phyloP scores from a whole-genome alignment of 1,140 invertebrate species.

The Brachionus rotundiformis region DNA sequence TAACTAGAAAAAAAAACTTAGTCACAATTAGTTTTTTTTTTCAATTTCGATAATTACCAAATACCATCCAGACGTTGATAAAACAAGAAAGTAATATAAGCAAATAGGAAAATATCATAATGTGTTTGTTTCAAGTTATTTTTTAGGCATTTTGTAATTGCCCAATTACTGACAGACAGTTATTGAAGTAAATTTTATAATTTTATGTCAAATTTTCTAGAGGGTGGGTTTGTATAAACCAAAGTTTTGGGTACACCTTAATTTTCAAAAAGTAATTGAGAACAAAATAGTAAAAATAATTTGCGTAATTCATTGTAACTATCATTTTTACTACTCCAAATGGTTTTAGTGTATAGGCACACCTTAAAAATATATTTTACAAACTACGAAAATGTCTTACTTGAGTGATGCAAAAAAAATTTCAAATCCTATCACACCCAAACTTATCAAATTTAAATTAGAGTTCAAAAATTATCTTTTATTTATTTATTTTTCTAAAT shows the following conservation, averaged over 20 bases:
- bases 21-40: too few species aligned
- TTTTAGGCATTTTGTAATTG: background rate
- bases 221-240: background rate
- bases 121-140: too few species aligned
- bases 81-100: too few species aligned
- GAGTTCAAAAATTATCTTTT: too few species aligned
- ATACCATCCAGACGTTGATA: background rate
- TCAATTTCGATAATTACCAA: background rate
- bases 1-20: background rate
- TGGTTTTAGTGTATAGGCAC: background rate
- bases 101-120: too few species aligned
- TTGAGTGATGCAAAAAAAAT: background rate
- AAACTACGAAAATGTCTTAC: background rate
- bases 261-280: background rate
- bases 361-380: background rate
- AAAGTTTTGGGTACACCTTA: background rate
- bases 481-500: background rate
- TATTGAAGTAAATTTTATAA: background rate
- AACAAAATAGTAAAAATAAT: background rate
- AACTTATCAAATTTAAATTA: too few species aligned
- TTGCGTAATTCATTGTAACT: constrained; percentile 6
- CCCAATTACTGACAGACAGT: background rate
- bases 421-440: too few species aligned
- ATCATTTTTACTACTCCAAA: background rate
- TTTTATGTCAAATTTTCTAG: background rate